A percentile compares a stretch with the other conserved stretches of the same genome.
Conservation (phyloP, 2,113 vertebrate species). For the Canis aureus region DNA sequence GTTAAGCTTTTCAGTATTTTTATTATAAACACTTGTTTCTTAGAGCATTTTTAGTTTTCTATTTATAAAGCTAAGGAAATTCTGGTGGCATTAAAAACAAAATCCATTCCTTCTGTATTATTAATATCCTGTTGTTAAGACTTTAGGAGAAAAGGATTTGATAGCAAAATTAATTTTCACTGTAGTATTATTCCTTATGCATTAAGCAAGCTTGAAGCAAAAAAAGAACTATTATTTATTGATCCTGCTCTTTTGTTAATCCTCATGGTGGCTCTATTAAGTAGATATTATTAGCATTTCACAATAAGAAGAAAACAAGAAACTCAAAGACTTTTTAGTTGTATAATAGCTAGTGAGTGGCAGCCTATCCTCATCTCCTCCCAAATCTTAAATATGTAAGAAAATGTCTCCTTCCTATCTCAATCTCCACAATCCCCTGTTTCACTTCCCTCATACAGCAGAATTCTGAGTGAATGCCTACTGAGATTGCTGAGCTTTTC, state of each 20-base stretch:
- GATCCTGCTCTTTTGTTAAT: conserved; percentile 4
- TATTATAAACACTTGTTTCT: conserved; percentile 44
- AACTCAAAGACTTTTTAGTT: background rate
- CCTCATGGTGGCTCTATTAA: background rate
- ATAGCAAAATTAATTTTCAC: conserved; percentile 37
- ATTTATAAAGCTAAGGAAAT: conserved; percentile 22
- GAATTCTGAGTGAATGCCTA: background rate
- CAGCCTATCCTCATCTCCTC: background rate
- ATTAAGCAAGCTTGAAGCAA: background rate
- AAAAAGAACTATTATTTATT: background rate
- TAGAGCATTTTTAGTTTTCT: background rate
- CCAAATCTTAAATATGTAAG: background rate
- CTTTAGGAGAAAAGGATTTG: background rate
- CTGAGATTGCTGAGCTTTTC: background rate
- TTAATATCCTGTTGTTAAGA: conserved; percentile 58
- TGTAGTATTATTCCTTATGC: background rate
- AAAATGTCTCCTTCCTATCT: background rate
- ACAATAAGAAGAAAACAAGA: background rate
- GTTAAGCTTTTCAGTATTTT: conserved; percentile 41
- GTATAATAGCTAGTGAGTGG: background rate
- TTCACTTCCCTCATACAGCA: background rate
- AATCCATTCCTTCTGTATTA: conserved; percentile 18
- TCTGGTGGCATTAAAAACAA: conserved; percentile 34
- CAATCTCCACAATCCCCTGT: background rate
- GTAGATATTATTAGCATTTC: background rate